Evolutionary conservation across 1,140 invertebrate genomes (phyloP).

Genomic region (Drosophila pallidifrons): DNA sequence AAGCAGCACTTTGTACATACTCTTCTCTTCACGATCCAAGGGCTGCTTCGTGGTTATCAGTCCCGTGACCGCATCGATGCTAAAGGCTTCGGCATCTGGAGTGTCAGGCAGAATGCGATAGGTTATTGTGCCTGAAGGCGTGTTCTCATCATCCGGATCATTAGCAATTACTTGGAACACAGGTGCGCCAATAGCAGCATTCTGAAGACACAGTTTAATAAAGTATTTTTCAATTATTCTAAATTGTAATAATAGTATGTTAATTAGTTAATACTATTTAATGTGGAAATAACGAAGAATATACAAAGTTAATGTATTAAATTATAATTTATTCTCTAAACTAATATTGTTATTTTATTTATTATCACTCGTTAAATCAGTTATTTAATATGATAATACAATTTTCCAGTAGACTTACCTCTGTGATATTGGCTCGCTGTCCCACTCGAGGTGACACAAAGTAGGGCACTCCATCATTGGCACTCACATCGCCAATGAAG

Average conservation of each 20-base stretch:
- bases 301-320: too few species aligned
- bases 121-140: constrained; percentile 90
- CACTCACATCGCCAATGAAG: constrained; percentile 92
- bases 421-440: constrained; percentile 90
- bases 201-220: constrained; percentile 72
- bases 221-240: too few species aligned
- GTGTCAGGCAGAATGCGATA: constrained; percentile 91
- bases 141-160: constrained; percentile 91
- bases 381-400: neutral
- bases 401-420: constrained; percentile 85
- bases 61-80: constrained; percentile 89
- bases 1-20: constrained; percentile 90
- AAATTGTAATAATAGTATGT: too few species aligned
- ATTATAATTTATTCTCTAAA: too few species aligned
- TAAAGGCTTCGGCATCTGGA: constrained; percentile 88
- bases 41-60: constrained; percentile 89
- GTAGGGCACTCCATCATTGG: constrained; percentile 92
- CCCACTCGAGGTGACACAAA: constrained; percentile 90
- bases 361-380: neutral
- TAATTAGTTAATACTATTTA: too few species aligned
- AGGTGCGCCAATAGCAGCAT: constrained; percentile 90
- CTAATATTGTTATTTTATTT: too few species aligned
- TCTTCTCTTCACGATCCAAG: constrained; percentile 90
- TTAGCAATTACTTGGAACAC: constrained; percentile 92
- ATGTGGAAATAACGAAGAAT: neutral